Evolutionary conservation across 2,113 vertebrate genomes (phyloP).

Genomic region (Antigone vipio): DNA sequence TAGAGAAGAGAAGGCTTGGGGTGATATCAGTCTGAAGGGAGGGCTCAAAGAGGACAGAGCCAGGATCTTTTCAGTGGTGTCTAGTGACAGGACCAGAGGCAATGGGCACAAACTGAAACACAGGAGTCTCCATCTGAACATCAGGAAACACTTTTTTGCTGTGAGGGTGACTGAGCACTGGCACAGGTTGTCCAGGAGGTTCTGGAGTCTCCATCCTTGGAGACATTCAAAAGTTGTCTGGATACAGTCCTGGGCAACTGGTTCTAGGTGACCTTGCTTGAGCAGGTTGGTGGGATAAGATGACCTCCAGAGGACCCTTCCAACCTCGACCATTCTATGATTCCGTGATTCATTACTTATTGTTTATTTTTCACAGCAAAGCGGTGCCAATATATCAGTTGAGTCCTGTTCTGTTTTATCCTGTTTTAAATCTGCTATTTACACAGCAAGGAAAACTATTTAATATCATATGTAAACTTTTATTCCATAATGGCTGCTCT

Average conservation of each 20-base stretch:
- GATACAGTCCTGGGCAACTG: accelerated
- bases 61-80: not conserved
- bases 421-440: not conserved
- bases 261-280: not conserved
- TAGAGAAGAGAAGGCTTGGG: not conserved
- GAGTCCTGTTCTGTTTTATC: not conserved
- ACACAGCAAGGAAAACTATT: not conserved
- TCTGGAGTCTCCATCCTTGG: not conserved
- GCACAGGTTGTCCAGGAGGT: too few relatives aligned
- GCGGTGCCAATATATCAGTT: not conserved
- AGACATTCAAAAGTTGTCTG: not conserved
- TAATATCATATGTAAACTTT: not conserved
- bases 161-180: not conserved
- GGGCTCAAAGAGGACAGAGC: not conserved
- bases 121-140: not conserved
- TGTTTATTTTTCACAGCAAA: not conserved
- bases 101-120: not conserved
- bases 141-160: not conserved
- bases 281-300: not conserved
- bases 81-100: not conserved
- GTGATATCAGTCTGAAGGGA: not conserved
- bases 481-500: not conserved
- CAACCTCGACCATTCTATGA: not conserved
- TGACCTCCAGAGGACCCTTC: not conserved
- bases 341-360: not conserved